These are phyloP conservation scores for Clitarchus hookeri DNA, from an alignment of 2,888 invertebrate genomes.

Conservation along the genomic window DNA sequence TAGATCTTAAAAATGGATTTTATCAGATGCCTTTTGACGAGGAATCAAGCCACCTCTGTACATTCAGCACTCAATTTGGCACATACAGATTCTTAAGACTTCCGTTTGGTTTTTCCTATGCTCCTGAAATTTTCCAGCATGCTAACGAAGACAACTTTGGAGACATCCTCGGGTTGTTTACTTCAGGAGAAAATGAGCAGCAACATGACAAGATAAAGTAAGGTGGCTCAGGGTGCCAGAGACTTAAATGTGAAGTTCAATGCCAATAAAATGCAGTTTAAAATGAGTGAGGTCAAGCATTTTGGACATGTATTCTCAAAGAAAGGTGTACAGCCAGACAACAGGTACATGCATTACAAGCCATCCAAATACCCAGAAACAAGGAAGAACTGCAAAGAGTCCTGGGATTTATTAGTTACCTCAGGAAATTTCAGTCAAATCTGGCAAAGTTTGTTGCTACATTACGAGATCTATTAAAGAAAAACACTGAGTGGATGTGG, in stretches of 20 bases:
- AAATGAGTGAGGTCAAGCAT: too few species aligned
- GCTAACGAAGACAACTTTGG: not conserved
- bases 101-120: not conserved
- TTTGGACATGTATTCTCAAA: too few species aligned
- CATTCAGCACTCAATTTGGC: not conserved
- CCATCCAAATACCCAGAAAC: too few species aligned
- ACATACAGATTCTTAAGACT: not conserved
- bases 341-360: too few species aligned
- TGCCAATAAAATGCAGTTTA: too few species aligned
- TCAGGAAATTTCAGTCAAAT: too few species aligned
- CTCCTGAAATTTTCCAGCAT: not conserved
- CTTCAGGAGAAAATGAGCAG: too few species aligned
- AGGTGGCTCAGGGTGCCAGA: too few species aligned
- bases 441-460: not conserved
- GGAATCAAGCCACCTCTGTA: not conserved
- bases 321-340: not conserved
- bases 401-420: too few species aligned
- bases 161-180: not conserved
- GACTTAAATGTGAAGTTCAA: too few species aligned
- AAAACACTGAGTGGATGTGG: not conserved
- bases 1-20: not conserved
- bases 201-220: not conserved
- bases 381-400: too few species aligned
- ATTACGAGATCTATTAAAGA: not conserved
- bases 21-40: not conserved